These are phyloP conservation scores for Papilio machaon DNA, from an alignment of 1,140 invertebrate species.

Conservation along the genomic window DNA sequence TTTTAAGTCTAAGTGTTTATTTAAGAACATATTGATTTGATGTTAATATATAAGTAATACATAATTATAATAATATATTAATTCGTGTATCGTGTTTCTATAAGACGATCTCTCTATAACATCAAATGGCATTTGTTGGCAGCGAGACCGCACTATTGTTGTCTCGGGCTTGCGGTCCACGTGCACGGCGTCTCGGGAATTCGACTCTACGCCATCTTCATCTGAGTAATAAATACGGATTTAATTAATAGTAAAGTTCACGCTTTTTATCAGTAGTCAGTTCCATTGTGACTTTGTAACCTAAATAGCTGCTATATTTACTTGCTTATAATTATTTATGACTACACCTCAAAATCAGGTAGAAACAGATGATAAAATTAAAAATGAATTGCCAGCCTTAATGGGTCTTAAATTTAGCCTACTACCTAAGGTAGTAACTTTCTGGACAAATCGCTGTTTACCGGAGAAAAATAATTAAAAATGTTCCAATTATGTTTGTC, in stretches of 20 bases:
- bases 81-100: neutral
- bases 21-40: neutral
- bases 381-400: neutral
- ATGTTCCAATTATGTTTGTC: neutral
- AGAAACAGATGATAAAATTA: too few species aligned
- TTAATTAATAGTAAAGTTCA: neutral
- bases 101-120: neutral
- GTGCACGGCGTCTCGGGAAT: conserved; percentile 8
- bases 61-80: neutral
- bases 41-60: neutral
- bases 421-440: neutral
- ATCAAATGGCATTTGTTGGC: conserved; percentile 20
- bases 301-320: neutral
- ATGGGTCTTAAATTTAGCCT: neutral
- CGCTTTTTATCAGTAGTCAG: neutral
- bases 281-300: neutral
- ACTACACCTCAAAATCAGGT: neutral
- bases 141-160: conserved; percentile 1
- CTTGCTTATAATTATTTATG: too few species aligned
- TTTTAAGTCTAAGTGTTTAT: neutral
- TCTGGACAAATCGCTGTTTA: neutral
- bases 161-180: neutral
- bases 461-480: neutral
- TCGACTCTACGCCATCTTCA: neutral
- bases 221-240: conserved; percentile 11